Evolutionary conservation across 2,888 invertebrate species (phyloP).

Genomic region (Phalera bucephala): DNA sequence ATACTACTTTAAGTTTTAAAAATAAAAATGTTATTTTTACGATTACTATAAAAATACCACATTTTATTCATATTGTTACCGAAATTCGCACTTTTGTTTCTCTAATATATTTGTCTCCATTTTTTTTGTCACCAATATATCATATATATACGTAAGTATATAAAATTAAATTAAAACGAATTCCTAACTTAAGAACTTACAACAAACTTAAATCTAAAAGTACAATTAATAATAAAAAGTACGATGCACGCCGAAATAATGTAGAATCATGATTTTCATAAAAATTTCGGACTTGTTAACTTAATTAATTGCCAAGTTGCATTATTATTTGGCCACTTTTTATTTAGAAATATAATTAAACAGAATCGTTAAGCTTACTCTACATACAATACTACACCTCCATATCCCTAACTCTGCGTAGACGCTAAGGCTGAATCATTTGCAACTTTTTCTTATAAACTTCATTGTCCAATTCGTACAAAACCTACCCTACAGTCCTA

Average conservation of each 20-base stretch:
- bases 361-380: slow-evolving; percentile 11
- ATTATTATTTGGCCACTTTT: slow-evolving; percentile 29
- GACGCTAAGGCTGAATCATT: slow-evolving; percentile 44
- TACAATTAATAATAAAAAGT: slow-evolving; percentile 47
- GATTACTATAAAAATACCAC: slow-evolving; percentile 76
- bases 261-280: slow-evolving; percentile 19
- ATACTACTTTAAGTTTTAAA: slow-evolving; percentile 47
- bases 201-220: slow-evolving; percentile 38
- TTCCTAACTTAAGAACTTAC: slow-evolving; percentile 38
- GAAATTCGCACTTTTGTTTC: slow-evolving; percentile 64
- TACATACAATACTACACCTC: slow-evolving; percentile 9
- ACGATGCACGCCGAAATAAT: slow-evolving; percentile 42
- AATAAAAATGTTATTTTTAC: slow-evolving; percentile 54
- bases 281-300: slow-evolving; percentile 20
- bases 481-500: slow-evolving; percentile 68
- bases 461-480: slow-evolving; percentile 66
- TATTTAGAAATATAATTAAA: slow-evolving; percentile 9
- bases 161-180: slow-evolving; percentile 35
- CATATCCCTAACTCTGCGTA: slow-evolving; percentile 12
- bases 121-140: slow-evolving; percentile 48
- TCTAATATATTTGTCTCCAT: slow-evolving; percentile 48
- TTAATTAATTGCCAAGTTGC: slow-evolving; percentile 17
- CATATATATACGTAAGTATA: slow-evolving; percentile 24
- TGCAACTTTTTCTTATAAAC: slow-evolving; percentile 53
- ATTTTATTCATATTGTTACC: slow-evolving; percentile 58